Conservation (phyloP, 2,113 vertebrate genomes). For the Eulemur rufifrons region DNA sequence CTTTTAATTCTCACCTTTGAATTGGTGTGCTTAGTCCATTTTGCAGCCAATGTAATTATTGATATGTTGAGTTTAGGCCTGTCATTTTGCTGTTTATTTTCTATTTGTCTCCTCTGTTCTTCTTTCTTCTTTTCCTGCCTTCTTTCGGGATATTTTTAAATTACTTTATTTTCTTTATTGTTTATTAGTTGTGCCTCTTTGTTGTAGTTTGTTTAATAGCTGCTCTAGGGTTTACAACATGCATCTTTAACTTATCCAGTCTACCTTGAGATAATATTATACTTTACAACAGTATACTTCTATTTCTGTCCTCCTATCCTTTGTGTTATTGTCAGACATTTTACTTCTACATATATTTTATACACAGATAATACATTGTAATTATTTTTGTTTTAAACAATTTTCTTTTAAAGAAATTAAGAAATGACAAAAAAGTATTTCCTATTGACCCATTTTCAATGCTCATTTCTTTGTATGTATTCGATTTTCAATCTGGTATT, state of each 20-base stretch:
- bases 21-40: neutral
- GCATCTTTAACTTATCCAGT: neutral
- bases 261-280: neutral
- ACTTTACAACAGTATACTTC: neutral
- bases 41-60: neutral
- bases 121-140: neutral
- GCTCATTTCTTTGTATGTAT: neutral
- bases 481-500: neutral
- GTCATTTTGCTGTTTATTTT: neutral
- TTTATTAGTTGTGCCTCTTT: neutral
- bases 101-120: neutral
- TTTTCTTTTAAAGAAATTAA: neutral
- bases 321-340: neutral
- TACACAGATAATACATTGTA: neutral
- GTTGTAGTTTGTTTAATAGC: neutral
- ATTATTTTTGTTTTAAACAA: neutral
- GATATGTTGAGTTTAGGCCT: neutral
- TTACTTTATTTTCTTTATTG: neutral
- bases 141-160: neutral
- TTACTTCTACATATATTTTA: neutral
- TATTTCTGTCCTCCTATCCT: neutral
- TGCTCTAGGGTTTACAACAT: neutral
- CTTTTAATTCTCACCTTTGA: neutral
- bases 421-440: neutral
- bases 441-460: neutral